Base-by-base conservation (phyloP, 1,140 invertebrate genomes). In the Drosophila eugracilis region DNA sequence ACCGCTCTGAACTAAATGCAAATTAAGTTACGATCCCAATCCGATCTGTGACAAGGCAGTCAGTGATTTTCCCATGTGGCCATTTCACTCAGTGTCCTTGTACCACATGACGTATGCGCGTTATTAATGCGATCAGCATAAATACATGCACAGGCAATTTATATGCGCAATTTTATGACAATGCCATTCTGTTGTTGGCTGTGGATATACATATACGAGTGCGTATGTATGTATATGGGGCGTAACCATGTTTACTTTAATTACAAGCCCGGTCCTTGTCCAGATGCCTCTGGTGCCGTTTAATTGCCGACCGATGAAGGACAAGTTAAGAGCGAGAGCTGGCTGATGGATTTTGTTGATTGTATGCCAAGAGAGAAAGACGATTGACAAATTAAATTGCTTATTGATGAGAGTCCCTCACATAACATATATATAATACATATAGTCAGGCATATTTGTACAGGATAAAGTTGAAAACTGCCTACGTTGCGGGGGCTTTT, bases 311-410 rank as follows among this genome's bases (percentile, higher is more conserved):
- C 42, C 42, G 24, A 58, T 39, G 67, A 75, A 85, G 52, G 52
- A 60, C 60, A 72, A 66, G 55, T 34, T 59, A 54, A 74, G 70
- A 42, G 54, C 52, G 34, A 74, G 70, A 42, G 54, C 52, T 28
- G 21, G 39, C 59, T 72, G 69, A 75, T 83, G 77, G 74, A 86
- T 75, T 86, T 86, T 77, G 73, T 86, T 86, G 81, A 86, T 81
- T 80, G 81, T 81, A 47, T 58, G 49, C 62, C 49, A 41, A 72
- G 50, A 63, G 57, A 67, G 70, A n/a, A n/a, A 66, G 49, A 54
- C 77, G 81, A 81, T 86, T 86, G 81, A 86, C 83, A 86, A 86
- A 86, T 86, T 81, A 86, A 86, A 86, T 86, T 86, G 81, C 77
- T 86, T 86, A 88, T 86, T 86, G 83, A 86, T 88, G 81, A 86